Percentiles rank a stretch among this genome's conserved stretches.
Conservation (phyloP, 2,113 vertebrate genomes). For the Triplophysa siluroides region DNA sequence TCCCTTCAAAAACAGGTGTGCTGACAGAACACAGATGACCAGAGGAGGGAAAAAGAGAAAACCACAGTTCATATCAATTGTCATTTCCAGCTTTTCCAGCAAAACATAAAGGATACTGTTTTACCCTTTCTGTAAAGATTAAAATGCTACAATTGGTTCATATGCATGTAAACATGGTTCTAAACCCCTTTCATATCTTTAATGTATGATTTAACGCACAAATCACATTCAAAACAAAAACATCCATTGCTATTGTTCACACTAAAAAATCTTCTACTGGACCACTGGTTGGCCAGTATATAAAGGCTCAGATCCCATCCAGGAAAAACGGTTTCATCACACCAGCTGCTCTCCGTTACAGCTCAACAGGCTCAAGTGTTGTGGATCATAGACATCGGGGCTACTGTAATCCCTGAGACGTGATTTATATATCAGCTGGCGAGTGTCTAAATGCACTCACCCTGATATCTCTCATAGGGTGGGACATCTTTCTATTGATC, state of each 20-base stretch:
- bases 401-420: conserved; percentile 48
- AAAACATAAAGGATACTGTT: not conserved
- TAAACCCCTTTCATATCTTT: conserved; percentile 21
- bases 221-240: conserved; percentile 23
- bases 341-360: conserved; percentile 25
- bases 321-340: not conserved
- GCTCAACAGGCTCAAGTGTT: conserved; percentile 33
- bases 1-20: conserved; percentile 1
- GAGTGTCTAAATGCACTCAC: conserved; percentile 1
- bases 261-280: conserved; percentile 24
- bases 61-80: conserved; percentile 10
- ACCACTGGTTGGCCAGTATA: not conserved
- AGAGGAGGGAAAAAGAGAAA: conserved; percentile 24
- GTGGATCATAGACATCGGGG: conserved; percentile 14
- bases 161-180: not conserved
- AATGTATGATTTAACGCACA: not conserved
- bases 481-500: conserved; percentile 13
- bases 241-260: conserved; percentile 4
- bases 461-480: not conserved
- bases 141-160: conserved; percentile 37
- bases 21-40: not conserved
- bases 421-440: conserved; percentile 24
- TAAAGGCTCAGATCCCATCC: conserved; percentile 9
- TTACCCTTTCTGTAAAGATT: conserved; percentile 14
- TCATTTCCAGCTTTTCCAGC: conserved; percentile 5